Evolutionary conservation across 2,797 vertebrate species (phyloP).

Genomic region (Sebastes minor): DNA sequence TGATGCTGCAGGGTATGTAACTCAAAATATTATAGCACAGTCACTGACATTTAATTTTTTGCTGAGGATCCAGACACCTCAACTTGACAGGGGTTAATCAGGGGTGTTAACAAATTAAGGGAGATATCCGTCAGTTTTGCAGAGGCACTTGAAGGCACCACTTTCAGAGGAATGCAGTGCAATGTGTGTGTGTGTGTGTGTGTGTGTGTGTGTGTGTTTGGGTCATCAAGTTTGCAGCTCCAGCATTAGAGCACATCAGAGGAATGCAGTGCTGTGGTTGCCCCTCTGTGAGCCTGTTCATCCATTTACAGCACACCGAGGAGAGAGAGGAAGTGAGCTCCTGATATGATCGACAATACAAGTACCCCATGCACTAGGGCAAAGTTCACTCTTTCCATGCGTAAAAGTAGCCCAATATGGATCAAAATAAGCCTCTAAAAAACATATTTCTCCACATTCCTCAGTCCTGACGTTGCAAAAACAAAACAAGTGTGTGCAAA

Average conservation of each 20-base stretch:
- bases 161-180: not conserved
- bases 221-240: constrained; percentile 47
- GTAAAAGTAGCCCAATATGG: not conserved
- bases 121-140: constrained; percentile 40
- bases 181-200: not conserved
- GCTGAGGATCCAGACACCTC: constrained; percentile 50
- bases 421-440: not conserved
- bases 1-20: constrained; percentile 56
- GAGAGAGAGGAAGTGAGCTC: not conserved
- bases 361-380: not conserved
- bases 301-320: not conserved
- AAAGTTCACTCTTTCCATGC: constrained; percentile 37
- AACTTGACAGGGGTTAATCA: constrained; percentile 59
- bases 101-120: constrained; percentile 62
- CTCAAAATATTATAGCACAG: constrained; percentile 32
- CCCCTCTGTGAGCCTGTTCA: constrained; percentile 12
- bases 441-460: constrained; percentile 30
- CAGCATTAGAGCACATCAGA: constrained; percentile 28
- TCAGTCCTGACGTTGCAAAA: constrained; percentile 29
- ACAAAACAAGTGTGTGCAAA: not conserved
- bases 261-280: constrained; percentile 50
- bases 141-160: not conserved
- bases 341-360: not conserved
- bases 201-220: not conserved
- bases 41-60: constrained; percentile 59